Conservation (phyloP, 2,113 vertebrate species). For the Chrysemys picta region DNA sequence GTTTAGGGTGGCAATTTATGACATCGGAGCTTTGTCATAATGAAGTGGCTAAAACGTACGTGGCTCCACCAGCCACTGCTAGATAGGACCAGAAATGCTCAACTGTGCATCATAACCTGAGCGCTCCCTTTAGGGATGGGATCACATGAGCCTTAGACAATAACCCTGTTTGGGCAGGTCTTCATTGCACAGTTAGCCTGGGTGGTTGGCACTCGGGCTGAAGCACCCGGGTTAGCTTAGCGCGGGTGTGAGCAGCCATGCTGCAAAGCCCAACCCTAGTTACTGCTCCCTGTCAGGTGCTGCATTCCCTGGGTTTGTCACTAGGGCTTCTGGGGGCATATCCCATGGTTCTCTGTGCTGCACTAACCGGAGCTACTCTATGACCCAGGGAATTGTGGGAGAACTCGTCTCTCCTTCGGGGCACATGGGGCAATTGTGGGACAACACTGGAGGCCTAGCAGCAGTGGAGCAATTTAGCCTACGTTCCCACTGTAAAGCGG, state of each 20-base stretch:
- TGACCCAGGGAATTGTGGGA: background rate
- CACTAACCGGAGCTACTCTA: background rate
- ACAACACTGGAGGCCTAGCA: background rate
- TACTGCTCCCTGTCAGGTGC: too few relatives aligned
- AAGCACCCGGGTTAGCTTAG: background rate
- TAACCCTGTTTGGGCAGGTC: background rate
- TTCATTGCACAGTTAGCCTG: background rate
- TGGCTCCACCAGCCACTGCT: background rate
- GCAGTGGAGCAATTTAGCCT: background rate
- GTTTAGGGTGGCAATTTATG: background rate
- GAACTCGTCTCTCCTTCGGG: background rate
- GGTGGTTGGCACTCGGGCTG: background rate
- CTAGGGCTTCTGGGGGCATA: background rate
- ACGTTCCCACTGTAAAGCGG: background rate
- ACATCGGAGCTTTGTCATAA: background rate
- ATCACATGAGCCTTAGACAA: background rate
- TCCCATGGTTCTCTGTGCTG: background rate
- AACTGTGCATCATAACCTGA: background rate
- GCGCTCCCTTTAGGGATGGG: background rate
- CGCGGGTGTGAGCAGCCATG: too few relatives aligned
- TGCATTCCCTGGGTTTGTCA: background rate
- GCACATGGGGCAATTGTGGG: background rate
- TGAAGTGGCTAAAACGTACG: background rate
- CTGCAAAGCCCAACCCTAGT: too few relatives aligned
- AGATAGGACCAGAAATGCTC: background rate